phyloP scores from a whole-genome alignment of 2,888 invertebrate species.

The Arenicola marina region DNA sequence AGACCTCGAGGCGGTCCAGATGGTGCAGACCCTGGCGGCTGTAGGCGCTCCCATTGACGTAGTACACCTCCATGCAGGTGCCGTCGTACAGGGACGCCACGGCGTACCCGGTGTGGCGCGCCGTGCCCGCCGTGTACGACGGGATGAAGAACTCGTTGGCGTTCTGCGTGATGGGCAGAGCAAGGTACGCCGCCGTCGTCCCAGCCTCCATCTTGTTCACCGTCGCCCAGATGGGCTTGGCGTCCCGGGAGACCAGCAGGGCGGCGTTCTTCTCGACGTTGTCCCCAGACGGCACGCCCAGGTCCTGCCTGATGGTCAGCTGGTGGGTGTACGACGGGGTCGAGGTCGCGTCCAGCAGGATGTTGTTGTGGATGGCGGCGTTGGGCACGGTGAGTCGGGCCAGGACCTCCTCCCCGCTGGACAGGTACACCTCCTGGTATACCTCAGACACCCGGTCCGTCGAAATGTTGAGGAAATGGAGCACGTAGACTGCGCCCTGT shows the following conservation, averaged over 20 bases:
- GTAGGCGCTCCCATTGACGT: constrained; percentile 3
- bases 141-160: constrained; percentile 11
- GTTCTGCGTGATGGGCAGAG: constrained; percentile 3
- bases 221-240: background rate
- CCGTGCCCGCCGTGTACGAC: background rate
- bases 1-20: background rate
- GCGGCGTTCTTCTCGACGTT: background rate
- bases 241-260: background rate
- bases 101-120: background rate
- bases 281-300: background rate
- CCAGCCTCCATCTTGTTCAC: constrained; percentile 6
- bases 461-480: background rate
- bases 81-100: background rate
- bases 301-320: background rate
- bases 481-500: no score
- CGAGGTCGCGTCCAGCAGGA: no score
- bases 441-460: background rate
- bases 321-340: background rate
- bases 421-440: background rate
- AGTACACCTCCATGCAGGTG: constrained; percentile 2
- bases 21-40: background rate
- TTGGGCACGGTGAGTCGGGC: no score
- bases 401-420: no score
- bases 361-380: no score
- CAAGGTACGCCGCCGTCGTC: constrained; percentile 5